Conservation (phyloP, 2,888 invertebrate species). For the Eulithis testata region DNA sequence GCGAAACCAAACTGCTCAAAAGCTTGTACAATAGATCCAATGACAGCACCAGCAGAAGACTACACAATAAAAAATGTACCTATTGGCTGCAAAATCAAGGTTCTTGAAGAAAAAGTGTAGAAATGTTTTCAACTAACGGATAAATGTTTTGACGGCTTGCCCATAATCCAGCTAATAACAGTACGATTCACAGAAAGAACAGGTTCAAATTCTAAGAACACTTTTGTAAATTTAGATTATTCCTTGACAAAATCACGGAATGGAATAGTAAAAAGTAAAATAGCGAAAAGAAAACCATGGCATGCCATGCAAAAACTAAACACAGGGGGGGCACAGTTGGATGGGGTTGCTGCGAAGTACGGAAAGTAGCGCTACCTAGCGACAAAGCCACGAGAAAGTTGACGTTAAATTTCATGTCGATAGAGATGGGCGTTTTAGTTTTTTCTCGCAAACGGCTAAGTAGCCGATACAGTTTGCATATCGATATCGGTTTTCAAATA, state of each 20-base stretch:
- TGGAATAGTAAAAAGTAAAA: too few species aligned
- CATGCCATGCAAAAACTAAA: too few species aligned
- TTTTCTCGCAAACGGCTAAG: too few species aligned
- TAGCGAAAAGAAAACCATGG: too few species aligned
- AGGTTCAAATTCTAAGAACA: not conserved
- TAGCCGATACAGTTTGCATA: too few species aligned
- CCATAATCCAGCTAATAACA: slow-evolving; percentile 48
- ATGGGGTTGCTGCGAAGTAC: too few species aligned
- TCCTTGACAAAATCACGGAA: not conserved
- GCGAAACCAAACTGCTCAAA: not conserved
- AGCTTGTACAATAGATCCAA: not conserved
- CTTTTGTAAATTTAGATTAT: not conserved
- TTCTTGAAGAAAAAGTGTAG: slow-evolving; percentile 28
- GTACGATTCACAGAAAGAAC: not conserved
- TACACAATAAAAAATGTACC: slow-evolving; percentile 37
- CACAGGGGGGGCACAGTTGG: too few species aligned
- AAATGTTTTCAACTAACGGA: slow-evolving; percentile 58
- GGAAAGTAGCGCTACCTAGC: too few species aligned
- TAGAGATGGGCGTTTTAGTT: too few species aligned
- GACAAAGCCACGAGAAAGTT: too few species aligned
- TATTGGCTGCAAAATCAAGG: slow-evolving; percentile 35
- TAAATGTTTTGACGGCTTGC: slow-evolving; percentile 56
- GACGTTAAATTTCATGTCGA: too few species aligned
- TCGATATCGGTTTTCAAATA: too few species aligned
- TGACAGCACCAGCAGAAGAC: not conserved